phyloP scores from a whole-genome alignment of 2,888 invertebrate genomes.

The Cheilosia grossa region DNA sequence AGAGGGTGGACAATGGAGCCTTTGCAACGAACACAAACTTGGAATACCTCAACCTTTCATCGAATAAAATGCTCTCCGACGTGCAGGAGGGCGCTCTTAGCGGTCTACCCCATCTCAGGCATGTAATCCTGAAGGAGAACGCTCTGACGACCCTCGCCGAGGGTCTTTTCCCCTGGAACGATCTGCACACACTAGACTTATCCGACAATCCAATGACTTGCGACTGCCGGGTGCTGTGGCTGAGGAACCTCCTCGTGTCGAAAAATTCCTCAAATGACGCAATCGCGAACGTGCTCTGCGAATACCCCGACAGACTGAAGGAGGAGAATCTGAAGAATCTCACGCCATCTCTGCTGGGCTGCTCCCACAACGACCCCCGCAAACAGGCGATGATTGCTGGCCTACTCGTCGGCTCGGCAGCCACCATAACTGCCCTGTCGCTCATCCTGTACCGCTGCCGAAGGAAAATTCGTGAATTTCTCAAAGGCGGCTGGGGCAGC shows the following conservation, averaged over 20 bases:
- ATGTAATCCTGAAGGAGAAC: constrained; percentile 91
- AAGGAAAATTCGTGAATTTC: constrained; percentile 90
- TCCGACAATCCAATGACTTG: constrained; percentile 93
- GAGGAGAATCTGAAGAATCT: constrained; percentile 88
- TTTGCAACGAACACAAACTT: constrained; percentile 92
- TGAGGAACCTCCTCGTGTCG: constrained; percentile 87
- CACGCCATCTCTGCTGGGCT: constrained; percentile 91
- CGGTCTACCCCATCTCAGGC: constrained; percentile 91
- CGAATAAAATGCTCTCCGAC: constrained; percentile 89
- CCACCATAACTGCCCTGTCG: constrained; percentile 88
- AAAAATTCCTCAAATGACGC: constrained; percentile 81
- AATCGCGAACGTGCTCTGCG: constrained; percentile 86
- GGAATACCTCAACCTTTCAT: constrained; percentile 89
- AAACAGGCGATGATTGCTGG: constrained; percentile 92
- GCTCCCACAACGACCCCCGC: constrained; percentile 90
- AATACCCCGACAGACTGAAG: constrained; percentile 88
- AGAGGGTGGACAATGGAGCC: constrained; percentile 89
- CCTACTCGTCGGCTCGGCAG: constrained; percentile 89
- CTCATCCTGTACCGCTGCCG: constrained; percentile 91
- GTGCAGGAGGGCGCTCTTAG: constrained; percentile 91
- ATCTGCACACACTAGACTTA: constrained; percentile 89
- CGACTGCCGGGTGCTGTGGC: constrained; percentile 92
- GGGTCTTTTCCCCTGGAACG: constrained; percentile 91
- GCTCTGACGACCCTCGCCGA: constrained; percentile 90
- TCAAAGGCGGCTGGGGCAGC: constrained; percentile 87